phyloP scores from a whole-genome alignment of 2,888 invertebrate species.

The Hermaeophaga mercurialis region DNA sequence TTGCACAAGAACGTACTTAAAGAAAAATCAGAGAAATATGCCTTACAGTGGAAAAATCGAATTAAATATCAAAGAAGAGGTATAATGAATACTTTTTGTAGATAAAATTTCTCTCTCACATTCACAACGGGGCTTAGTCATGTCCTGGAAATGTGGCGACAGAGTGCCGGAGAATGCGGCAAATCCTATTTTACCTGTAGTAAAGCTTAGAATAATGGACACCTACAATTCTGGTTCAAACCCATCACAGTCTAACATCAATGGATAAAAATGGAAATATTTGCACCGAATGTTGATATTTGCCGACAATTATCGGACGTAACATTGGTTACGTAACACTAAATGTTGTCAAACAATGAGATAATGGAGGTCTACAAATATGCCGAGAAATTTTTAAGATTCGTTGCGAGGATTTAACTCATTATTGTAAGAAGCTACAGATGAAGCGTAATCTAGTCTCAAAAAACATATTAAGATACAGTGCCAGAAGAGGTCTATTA shows the following conservation, averaged over 20 bases:
- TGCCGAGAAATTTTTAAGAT: too few relatives aligned
- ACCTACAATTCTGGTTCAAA: conserved; percentile 21
- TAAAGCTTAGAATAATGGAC: conserved; percentile 33
- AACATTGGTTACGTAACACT: conserved; percentile 35
- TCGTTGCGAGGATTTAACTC: too few relatives aligned
- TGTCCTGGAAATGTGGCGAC: conserved; percentile 49
- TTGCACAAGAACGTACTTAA: too few relatives aligned
- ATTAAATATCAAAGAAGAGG: too few relatives aligned
- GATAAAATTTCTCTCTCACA: too few relatives aligned
- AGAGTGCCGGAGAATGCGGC: conserved; percentile 57
- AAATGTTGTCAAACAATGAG: conserved; percentile 36
- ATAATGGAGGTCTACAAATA: conserved; percentile 9
- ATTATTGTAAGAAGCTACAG: too few relatives aligned
- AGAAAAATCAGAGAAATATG: too few relatives aligned
- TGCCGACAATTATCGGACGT: conserved; percentile 37
- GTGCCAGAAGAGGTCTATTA: too few relatives aligned
- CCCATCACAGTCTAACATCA: conserved; percentile 26
- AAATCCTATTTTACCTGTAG: conserved; percentile 57
- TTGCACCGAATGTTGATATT: conserved; percentile 36
- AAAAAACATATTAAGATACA: too few relatives aligned
- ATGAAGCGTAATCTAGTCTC: too few relatives aligned
- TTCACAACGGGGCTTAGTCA: conserved; percentile 36
- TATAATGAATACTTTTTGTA: too few relatives aligned
- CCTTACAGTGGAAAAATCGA: too few relatives aligned
- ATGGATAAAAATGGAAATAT: conserved; percentile 6